Conservation (phyloP, 2,113 vertebrate genomes). For the Pachyramphus minor region DNA sequence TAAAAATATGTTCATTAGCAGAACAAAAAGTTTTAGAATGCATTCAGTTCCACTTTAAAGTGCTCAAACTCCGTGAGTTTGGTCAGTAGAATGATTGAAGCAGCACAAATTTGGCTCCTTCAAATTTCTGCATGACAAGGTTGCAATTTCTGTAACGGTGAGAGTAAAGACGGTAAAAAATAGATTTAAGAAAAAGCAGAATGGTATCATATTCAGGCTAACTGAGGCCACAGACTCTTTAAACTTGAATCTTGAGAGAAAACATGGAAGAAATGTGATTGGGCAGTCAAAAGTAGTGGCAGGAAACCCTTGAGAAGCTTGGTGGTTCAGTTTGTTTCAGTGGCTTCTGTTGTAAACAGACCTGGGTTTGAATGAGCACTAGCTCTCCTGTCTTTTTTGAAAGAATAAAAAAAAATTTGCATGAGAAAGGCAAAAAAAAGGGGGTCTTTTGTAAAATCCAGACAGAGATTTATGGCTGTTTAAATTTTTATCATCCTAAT, state of each 20-base stretch:
- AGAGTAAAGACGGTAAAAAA: neutral
- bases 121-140: neutral
- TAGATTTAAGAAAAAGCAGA: neutral
- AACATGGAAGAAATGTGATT: neutral
- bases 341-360: neutral
- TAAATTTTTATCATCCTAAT: neutral
- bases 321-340: neutral
- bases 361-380: neutral
- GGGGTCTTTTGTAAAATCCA: neutral
- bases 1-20: neutral
- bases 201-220: neutral
- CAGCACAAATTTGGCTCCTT: neutral
- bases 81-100: neutral
- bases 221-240: neutral
- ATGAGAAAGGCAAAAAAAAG: neutral
- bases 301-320: neutral
- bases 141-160: neutral
- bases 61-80: neutral
- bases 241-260: neutral
- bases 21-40: slow-evolving; percentile 1
- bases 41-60: neutral
- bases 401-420: neutral
- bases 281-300: neutral
- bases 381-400: neutral
- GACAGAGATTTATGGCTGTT: neutral